Base-by-base conservation (phyloP, 2,113 vertebrate species). In the Bombycilla garrulus region DNA sequence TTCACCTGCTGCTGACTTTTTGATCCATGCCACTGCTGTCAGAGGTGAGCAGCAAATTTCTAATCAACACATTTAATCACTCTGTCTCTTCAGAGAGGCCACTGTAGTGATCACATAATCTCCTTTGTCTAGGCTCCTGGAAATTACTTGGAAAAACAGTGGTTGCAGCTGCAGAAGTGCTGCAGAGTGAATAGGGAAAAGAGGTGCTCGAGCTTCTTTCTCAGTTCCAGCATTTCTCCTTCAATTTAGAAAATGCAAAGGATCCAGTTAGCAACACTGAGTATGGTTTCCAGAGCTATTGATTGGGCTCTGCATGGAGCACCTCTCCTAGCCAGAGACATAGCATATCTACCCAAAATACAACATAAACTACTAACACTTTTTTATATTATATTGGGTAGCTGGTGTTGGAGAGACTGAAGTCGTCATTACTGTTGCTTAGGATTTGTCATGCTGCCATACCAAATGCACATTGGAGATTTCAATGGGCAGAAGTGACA, bases 11-110 rank as follows among this genome's bases (percentile, higher is more conserved):
- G 1, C 2, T 80, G 47, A 53, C 4, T 44, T 48, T 82, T 77
- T 69, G 36, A 42, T 47, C 45, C 40, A 24, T 20, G 5, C 21
- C 57, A 67, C 51, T 60, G 72, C 31, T 92, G 61, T n/a, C 26
- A 36, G 70, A 79, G 23, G 51, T 90, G 61, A 91, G 74, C 24
- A 90, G 48, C 36, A 92, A 88, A 94, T 79, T 95, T 95, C 81
- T 93, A 83, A 95, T 92, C 87, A 95, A 90, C 91, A 90, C 84
- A 86, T 91, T 91, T 96, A 93, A 95, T 95, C 91, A 95, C 58
- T 35, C 78, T 84, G 36, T 80, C 84, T 88, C 84, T 95, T 95
- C 70, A 90, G 89, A 96, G 87, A 81, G 67, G 53, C 90, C 58
- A 83, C 78, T 77, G 66, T 88, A 90, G 58, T 61, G 70, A 51